Percentiles rank a stretch among this genome's conserved stretches.
Evolutionary conservation across 2,113 vertebrate genomes (phyloP).

Genomic region (Coracopsis vasa): DNA sequence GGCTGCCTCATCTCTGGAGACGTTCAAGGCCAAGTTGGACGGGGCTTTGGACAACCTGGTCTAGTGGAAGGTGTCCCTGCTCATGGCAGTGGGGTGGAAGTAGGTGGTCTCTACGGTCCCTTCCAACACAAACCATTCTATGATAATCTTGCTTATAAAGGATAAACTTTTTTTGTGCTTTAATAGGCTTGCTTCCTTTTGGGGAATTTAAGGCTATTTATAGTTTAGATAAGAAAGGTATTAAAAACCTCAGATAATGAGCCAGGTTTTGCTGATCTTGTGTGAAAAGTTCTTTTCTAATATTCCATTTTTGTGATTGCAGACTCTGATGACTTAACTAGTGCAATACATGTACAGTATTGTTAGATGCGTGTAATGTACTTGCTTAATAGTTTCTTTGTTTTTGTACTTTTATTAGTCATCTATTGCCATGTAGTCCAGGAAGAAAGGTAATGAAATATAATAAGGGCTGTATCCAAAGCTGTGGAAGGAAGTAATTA

Average conservation of each 20-base stretch:
- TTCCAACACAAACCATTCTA: neutral
- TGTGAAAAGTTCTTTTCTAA: neutral
- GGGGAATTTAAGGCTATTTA: neutral
- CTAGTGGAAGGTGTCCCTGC: neutral
- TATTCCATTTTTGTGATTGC: neutral
- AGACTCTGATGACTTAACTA: neutral
- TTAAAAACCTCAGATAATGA: neutral
- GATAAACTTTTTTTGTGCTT: neutral
- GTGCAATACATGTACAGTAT: neutral
- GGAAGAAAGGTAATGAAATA: constrained; percentile 44
- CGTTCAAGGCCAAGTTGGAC: neutral
- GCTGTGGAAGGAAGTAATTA: constrained; percentile 51
- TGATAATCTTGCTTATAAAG: neutral
- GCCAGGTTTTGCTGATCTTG: neutral
- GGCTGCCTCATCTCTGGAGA: neutral
- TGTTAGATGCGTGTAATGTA: neutral
- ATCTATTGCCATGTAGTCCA: neutral
- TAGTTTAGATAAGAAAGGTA: neutral
- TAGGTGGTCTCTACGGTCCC: neutral
- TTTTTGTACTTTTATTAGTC: neutral
- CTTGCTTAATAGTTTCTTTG: constrained; percentile 11
- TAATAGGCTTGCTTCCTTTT: neutral
- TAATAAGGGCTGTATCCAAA: constrained; percentile 21
- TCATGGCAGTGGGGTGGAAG: neutral
- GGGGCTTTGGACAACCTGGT: neutral